Evolutionary conservation across 2,888 invertebrate species (phyloP).

Genomic region (Spilarctia lutea): DNA sequence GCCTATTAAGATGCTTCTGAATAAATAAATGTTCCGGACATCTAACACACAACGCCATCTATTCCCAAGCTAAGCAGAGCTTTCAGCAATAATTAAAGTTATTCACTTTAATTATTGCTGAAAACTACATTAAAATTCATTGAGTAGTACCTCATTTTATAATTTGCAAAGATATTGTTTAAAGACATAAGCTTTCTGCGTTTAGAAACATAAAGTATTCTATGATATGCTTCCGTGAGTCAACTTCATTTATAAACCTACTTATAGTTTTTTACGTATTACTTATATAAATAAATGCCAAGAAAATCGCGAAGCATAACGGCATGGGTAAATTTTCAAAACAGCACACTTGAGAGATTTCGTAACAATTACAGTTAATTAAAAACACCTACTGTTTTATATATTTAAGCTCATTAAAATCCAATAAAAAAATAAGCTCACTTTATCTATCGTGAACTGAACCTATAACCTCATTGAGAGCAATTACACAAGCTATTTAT

Average conservation of each 20-base stretch:
- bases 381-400: background rate
- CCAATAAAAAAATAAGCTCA: constrained; percentile 10
- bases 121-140: too few species aligned
- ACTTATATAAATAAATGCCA: too few species aligned
- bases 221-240: background rate
- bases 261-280: too few species aligned
- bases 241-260: too few species aligned
- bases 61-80: too few species aligned
- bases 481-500: constrained; percentile 40
- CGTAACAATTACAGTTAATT: constrained; percentile 2
- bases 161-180: background rate
- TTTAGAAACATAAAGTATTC: background rate
- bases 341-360: background rate
- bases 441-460: constrained; percentile 22
- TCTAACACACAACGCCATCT: too few species aligned
- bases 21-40: too few species aligned
- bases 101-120: too few species aligned
- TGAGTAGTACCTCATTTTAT: too few species aligned
- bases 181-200: background rate
- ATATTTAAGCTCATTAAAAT: constrained; percentile 18
- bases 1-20: too few species aligned
- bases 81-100: too few species aligned
- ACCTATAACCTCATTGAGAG: constrained; percentile 46
- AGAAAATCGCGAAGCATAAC: background rate
- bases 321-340: background rate